Evolutionary conservation across 2,797 vertebrate genomes (phyloP).

Genomic region (Dendrocincla tyrannina): DNA sequence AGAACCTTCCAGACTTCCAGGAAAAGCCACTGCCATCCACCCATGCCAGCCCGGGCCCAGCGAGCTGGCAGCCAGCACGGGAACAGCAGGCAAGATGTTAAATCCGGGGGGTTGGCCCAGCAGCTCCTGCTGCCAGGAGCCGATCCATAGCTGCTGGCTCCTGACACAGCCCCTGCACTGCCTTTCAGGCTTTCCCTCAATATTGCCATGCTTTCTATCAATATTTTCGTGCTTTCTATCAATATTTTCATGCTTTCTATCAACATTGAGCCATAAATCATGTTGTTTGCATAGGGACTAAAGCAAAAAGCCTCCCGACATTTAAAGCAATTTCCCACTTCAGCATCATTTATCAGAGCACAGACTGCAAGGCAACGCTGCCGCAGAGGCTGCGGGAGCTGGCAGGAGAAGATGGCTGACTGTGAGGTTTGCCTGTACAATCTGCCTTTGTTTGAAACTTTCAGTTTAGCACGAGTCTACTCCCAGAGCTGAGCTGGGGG

Average conservation of each 20-base stretch:
- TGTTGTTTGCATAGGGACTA: fast-evolving
- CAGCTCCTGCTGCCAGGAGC: background rate
- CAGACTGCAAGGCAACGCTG: background rate
- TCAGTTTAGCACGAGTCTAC: background rate
- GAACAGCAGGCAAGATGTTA: constrained; percentile 8
- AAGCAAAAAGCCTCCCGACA: background rate
- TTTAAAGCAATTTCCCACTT: background rate
- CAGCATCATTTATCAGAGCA: background rate
- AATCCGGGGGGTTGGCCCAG: background rate
- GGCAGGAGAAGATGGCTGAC: constrained; percentile 29
- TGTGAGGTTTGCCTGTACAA: background rate
- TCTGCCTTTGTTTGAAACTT: constrained; percentile 38
- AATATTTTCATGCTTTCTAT: background rate
- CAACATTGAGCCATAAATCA: background rate
- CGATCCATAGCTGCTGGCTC: background rate
- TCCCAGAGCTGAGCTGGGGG: background rate
- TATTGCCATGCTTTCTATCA: background rate
- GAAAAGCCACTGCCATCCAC: background rate
- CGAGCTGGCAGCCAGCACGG: background rate
- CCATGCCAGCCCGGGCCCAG: background rate
- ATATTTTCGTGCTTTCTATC: background rate
- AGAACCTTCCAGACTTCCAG: constrained; percentile 5
- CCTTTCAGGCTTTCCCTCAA: background rate
- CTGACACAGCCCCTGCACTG: background rate
- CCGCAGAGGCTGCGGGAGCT: background rate